These are phyloP conservation scores for Empidonax traillii DNA, from an alignment of 2,113 vertebrate genomes.

Conservation along the genomic window DNA sequence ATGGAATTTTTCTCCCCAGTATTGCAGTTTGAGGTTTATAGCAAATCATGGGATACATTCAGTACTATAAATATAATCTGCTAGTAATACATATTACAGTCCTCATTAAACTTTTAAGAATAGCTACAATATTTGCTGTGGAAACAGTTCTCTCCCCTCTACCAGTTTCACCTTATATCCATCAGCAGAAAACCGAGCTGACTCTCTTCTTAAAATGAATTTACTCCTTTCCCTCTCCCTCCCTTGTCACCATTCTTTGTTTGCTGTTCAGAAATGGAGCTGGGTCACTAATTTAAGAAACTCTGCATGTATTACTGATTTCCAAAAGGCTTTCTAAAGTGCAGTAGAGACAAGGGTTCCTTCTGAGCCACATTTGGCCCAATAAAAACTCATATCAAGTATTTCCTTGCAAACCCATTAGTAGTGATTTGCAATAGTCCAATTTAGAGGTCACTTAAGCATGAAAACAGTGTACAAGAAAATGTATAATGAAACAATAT, in stretches of 20 bases:
- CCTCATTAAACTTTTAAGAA: constrained; percentile 46
- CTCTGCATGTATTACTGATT: neutral
- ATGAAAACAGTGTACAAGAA: constrained; percentile 76
- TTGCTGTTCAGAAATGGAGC: neutral
- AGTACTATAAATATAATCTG: constrained; percentile 8
- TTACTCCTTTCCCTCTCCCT: neutral
- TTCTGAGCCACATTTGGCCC: constrained; percentile 6
- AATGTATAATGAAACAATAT: constrained; percentile 79
- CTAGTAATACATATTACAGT: constrained; percentile 23
- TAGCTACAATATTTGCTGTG: neutral
- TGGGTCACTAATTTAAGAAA: neutral
- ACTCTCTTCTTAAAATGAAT: neutral
- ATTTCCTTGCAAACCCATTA: constrained; percentile 67
- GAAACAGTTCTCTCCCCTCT: neutral
- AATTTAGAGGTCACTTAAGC: constrained; percentile 82
- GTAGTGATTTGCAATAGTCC: constrained; percentile 72
- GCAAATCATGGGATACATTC: neutral
- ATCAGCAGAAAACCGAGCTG: neutral
- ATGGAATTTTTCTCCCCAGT: constrained; percentile 31
- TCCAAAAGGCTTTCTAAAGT: neutral
- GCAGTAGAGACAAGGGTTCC: neutral
- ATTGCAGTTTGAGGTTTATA: neutral
- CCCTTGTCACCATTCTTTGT: neutral
- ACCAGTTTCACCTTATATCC: neutral
- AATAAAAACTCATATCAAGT: constrained; percentile 3